Percentiles rank a stretch among this genome's conserved stretches.
Evolutionary conservation across 2,888 invertebrate species (phyloP).

Genomic region (Ephialtes manifestator): DNA sequence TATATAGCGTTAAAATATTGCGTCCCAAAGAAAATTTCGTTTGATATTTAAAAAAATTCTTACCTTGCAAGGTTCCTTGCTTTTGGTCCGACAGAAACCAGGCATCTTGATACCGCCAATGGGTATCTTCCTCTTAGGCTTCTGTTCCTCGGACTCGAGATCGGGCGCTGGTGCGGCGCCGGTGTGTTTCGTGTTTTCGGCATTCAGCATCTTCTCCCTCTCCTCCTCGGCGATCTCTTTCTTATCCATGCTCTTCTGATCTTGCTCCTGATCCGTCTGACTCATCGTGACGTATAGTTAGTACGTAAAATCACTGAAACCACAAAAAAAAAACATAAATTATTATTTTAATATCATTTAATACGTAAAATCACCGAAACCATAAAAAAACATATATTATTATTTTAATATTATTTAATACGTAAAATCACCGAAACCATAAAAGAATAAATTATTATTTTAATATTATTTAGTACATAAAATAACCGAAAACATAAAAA

Average conservation of each 20-base stretch:
- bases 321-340: background rate
- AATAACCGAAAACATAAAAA: too few species aligned
- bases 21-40: background rate
- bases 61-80: conserved; percentile 92
- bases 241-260: conserved; percentile 83
- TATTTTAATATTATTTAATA: too few species aligned
- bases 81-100: conserved; percentile 93
- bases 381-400: too few species aligned
- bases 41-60: conserved; percentile 14
- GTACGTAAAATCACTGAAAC: conserved; percentile 29
- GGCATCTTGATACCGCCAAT: conserved; percentile 96
- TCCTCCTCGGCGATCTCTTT: conserved; percentile 86
- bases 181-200: conserved; percentile 88
- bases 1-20: background rate
- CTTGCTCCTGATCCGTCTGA: conserved; percentile 76
- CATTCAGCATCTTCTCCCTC: conserved; percentile 89
- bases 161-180: conserved; percentile 85
- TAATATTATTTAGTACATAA: too few species aligned
- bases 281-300: conserved; percentile 72
- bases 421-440: too few species aligned
- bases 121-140: conserved; percentile 91
- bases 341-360: background rate
- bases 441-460: too few species aligned
- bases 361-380: too few species aligned
- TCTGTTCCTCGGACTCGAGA: conserved; percentile 86